A percentile compares a stretch with the other conserved stretches of the same genome.
Conservation (phyloP, 2,888 invertebrate species). For the Nymphalis polychloros region DNA sequence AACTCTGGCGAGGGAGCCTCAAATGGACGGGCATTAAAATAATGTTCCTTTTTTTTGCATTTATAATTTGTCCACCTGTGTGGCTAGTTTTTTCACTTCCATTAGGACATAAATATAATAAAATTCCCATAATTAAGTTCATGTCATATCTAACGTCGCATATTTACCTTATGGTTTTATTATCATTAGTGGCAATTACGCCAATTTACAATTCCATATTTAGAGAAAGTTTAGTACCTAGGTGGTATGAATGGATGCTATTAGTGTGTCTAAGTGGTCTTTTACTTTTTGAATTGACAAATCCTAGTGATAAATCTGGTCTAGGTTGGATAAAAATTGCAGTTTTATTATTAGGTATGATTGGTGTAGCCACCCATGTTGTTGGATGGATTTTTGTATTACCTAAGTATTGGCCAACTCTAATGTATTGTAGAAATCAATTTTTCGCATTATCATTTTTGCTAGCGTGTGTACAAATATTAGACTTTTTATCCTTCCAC, state of each 20-base stretch:
- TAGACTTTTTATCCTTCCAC: slow-evolving; percentile 99
- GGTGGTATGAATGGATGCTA: slow-evolving; percentile 98
- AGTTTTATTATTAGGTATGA: slow-evolving; percentile 92
- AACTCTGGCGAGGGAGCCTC: slow-evolving; percentile 98
- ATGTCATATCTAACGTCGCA: slow-evolving; percentile 99
- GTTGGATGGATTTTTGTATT: slow-evolving; percentile 87
- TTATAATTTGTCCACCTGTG: slow-evolving; percentile 96
- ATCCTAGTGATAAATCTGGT: slow-evolving; percentile 98
- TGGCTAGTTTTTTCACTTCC: slow-evolving; percentile 98
- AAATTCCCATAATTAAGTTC: slow-evolving; percentile 99
- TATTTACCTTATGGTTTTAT: slow-evolving; percentile 96
- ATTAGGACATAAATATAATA: slow-evolving; percentile 96
- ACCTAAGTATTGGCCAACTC: slow-evolving; percentile 89
- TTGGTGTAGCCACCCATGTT: slow-evolving; percentile 94
- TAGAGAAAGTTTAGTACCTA: slow-evolving; percentile 89
- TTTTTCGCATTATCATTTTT: slow-evolving; percentile 97
- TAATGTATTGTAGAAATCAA: slow-evolving; percentile 98
- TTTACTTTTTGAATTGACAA: slow-evolving; percentile 97
- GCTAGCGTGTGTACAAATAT: slow-evolving; percentile 97
- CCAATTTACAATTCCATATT: slow-evolving; percentile 91
- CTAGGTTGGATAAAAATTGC: slow-evolving; percentile 96
- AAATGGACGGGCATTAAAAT: slow-evolving; percentile 98
- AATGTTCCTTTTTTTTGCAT: slow-evolving; percentile 94
- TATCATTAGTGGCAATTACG: slow-evolving; percentile 94
- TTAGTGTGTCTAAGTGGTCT: slow-evolving; percentile 97